A percentile compares a stretch with the other conserved stretches of the same genome.
Evolutionary conservation across 1,140 invertebrate genomes (phyloP).

Genomic region (Venturia canescens): DNA sequence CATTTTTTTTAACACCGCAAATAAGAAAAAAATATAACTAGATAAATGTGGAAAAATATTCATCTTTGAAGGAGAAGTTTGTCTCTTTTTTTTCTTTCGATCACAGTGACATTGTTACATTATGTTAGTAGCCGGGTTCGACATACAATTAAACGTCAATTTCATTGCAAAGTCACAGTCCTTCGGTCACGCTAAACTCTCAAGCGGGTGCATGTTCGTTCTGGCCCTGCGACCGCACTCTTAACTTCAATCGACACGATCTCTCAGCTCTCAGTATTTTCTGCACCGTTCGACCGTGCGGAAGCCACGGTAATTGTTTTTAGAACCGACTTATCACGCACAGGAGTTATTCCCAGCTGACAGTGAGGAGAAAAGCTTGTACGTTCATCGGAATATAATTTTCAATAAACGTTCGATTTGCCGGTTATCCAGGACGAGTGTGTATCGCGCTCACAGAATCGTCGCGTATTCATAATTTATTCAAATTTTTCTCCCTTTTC

Average conservation of each 20-base stretch:
- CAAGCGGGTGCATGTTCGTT: conserved; percentile 5
- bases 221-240: not conserved
- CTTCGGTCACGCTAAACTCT: conserved; percentile 32
- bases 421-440: no score
- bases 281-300: conserved; percentile 2
- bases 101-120: not conserved
- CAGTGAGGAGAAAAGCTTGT: not conserved
- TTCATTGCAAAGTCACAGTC: conserved; percentile 25
- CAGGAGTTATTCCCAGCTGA: not conserved
- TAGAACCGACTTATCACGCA: not conserved
- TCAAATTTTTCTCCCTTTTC: no score
- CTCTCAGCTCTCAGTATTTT: conserved; percentile 33
- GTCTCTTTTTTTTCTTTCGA: not conserved
- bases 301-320: not conserved
- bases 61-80: not conserved
- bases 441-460: no score
- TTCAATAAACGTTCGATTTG: no score
- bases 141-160: not conserved
- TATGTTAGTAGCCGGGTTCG: not conserved
- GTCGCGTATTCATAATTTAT: no score
- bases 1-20: no score
- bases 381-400: no score
- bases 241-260: conserved; percentile 19
- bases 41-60: no score
- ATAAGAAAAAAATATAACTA: no score